Base-by-base conservation (phyloP, 1,140 invertebrate species). In the Camponotus pennsylvanicus region DNA sequence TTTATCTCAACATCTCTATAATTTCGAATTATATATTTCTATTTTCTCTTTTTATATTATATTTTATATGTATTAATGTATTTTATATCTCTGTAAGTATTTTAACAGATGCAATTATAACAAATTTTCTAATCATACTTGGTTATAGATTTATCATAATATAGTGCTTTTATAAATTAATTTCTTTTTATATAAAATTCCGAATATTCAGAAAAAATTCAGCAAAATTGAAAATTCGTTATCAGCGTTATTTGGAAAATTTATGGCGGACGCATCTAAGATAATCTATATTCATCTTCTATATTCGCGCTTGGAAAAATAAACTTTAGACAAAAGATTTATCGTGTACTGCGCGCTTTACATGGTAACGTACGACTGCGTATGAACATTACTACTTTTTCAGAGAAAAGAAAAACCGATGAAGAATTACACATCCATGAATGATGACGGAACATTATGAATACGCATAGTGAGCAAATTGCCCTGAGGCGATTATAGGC, bases 391-490 rank as follows among this genome's bases (percentile, higher is more conserved):
- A 52, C 37, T 34, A 5, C 32, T 40, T 73, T 82, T 73, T 61
- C 27, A 61, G 13, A 45, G 7, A 61, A 32, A 21, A 32, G 59
- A 71, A 69, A 71, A 70, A 32, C 4, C 11, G 37, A 32, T 52
- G 49, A 52, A 52, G 15, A 73, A 18, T 59, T 82, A 61, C 67
- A 82, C 66, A 49, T 40, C 40, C 13, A 27, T 55, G 32, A 61
- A 73, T 49, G 27, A 71, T 73, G 79, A 83, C 69, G 40, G 18
- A 83, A 9, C 18, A 27, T 73, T 45, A 37, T 61, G 57, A 73
- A 63, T 63, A 57, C 40, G 79, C 13, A 18, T 32, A 37, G 15
- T 45, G 67, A 73, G 52, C n/a, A 61, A 75, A 82, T 73, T 75
- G 5, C 61, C 42, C 79, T 32, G 40, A 73, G 69, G 42, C 67